Evolutionary conservation across 2,113 vertebrate genomes (phyloP).

Genomic region (Ageneiosus marmoratus): DNA sequence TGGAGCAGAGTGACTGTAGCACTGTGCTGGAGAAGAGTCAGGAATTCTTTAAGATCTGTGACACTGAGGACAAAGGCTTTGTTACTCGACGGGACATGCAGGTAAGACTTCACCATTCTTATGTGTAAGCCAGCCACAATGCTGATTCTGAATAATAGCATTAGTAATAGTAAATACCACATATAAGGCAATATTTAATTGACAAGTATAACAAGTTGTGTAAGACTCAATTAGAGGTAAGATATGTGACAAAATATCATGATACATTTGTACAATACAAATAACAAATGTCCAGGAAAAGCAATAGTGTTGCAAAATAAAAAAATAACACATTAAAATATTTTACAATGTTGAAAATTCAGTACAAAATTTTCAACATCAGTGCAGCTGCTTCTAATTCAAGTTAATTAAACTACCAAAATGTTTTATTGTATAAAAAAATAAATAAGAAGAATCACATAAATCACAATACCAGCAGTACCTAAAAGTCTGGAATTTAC

Average conservation of each 20-base stretch:
- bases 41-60: conserved; percentile 91
- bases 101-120: conserved; percentile 68
- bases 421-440: background rate
- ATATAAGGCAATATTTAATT: too few relatives aligned
- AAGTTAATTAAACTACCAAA: background rate
- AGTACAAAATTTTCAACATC: background rate
- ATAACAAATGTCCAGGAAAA: background rate
- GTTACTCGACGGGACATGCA: conserved; percentile 85
- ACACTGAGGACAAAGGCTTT: conserved; percentile 87
- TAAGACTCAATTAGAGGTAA: background rate
- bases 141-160: background rate
- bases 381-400: background rate
- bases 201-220: background rate
- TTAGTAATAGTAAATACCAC: background rate
- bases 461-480: too few relatives aligned
- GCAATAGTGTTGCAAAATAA: background rate
- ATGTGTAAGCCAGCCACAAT: background rate
- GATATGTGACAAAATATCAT: background rate
- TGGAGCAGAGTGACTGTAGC: conserved; percentile 45
- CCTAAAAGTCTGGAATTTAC: background rate
- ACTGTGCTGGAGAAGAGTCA: conserved; percentile 77
- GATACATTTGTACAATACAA: background rate
- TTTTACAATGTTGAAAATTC: background rate
- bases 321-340: background rate
- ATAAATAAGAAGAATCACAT: background rate